Evolutionary conservation across 1,140 invertebrate species (phyloP).

Genomic region (Bombus pascuorum): DNA sequence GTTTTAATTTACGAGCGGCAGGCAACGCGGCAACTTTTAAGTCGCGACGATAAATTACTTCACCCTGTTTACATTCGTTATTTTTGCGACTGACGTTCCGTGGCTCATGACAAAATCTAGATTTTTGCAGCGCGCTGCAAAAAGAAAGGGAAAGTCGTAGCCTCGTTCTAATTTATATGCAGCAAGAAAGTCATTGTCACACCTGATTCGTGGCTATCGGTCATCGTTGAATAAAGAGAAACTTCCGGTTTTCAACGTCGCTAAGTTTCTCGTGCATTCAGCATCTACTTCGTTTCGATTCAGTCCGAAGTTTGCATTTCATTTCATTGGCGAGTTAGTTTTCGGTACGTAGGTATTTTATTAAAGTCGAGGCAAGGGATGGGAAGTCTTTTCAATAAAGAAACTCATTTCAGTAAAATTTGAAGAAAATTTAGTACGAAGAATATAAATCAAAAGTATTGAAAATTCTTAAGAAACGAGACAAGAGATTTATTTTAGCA

Average conservation of each 20-base stretch:
- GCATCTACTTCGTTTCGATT: not conserved
- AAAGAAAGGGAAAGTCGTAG: conserved; percentile 37
- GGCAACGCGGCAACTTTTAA: not conserved
- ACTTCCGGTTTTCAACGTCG: conserved; percentile 15
- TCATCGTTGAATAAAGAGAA: conserved; percentile 12
- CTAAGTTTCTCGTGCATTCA: not conserved
- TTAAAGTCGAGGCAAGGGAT: not conserved
- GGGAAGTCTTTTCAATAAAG: too few relatives aligned
- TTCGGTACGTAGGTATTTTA: too few relatives aligned
- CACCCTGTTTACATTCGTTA: not conserved
- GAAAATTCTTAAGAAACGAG: too few relatives aligned
- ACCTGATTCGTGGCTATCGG: conserved; percentile 15
- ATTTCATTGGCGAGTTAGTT: not conserved
- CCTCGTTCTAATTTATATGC: conserved; percentile 25
- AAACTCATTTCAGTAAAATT: too few relatives aligned
- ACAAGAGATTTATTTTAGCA: too few relatives aligned
- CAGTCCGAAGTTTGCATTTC: not conserved
- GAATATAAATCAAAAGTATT: too few relatives aligned
- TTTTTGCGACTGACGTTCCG: not conserved
- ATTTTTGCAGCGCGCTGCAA: not conserved
- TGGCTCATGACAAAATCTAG: not conserved
- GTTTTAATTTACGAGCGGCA: conserved; percentile 6
- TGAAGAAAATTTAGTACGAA: too few relatives aligned
- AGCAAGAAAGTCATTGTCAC: conserved; percentile 31
- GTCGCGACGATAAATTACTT: not conserved